Evolutionary conservation across 2,888 invertebrate genomes (phyloP).

Genomic region (Orthosia cruda): DNA sequence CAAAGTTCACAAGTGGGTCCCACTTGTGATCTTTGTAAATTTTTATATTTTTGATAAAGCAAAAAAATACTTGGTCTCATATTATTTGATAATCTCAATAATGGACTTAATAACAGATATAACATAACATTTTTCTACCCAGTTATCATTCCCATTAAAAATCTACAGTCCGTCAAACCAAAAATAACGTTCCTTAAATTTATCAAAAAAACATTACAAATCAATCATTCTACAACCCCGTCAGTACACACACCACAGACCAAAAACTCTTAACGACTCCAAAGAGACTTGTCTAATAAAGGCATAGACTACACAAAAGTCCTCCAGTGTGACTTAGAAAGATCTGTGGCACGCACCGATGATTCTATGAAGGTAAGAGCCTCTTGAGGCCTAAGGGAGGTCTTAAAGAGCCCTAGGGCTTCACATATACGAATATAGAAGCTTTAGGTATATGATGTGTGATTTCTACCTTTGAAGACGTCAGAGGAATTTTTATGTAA

Average conservation of each 20-base stretch:
- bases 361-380: slow-evolving; percentile 49
- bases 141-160: not conserved
- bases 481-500: slow-evolving; percentile 11
- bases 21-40: too few relatives aligned
- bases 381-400: slow-evolving; percentile 46
- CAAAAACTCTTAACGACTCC: slow-evolving; percentile 40
- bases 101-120: too few relatives aligned
- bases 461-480: slow-evolving; percentile 47
- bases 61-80: too few relatives aligned
- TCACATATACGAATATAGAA: slow-evolving; percentile 28
- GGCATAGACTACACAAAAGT: slow-evolving; percentile 51
- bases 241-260: slow-evolving; percentile 19
- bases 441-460: slow-evolving; percentile 34
- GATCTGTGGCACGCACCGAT: slow-evolving; percentile 64
- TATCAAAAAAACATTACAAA: not conserved
- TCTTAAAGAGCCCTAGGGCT: slow-evolving; percentile 34
- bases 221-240: slow-evolving; percentile 19
- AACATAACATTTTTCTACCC: too few relatives aligned
- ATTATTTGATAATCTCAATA: too few relatives aligned
- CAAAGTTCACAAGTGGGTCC: too few relatives aligned
- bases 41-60: too few relatives aligned
- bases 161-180: not conserved
- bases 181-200: not conserved
- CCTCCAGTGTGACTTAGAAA: slow-evolving; percentile 54
- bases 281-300: slow-evolving; percentile 58